These are phyloP conservation scores for Dendroctonus valens DNA, from an alignment of 1,140 invertebrate species.

Conservation along the genomic window DNA sequence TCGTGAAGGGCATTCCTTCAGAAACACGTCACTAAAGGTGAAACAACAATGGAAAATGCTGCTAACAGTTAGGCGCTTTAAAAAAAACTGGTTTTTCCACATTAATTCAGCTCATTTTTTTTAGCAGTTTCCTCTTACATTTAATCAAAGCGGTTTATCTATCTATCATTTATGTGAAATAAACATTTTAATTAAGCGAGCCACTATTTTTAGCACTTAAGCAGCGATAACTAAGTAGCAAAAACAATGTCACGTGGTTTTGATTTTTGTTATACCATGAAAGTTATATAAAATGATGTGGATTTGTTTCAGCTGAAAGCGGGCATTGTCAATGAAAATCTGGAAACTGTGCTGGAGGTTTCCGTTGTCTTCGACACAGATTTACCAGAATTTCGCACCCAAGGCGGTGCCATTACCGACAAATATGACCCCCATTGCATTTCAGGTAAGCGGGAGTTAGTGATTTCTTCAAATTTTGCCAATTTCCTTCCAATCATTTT, in stretches of 20 bases:
- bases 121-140: not conserved
- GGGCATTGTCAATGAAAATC: constrained; percentile 73
- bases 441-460: constrained; percentile 47
- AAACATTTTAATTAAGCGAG: not conserved
- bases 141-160: not conserved
- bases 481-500: not conserved
- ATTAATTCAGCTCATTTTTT: too few relatives aligned
- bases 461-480: not conserved
- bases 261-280: too few relatives aligned
- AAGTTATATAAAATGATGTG: not conserved
- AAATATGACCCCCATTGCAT: constrained; percentile 60
- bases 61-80: too few relatives aligned
- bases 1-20: too few relatives aligned
- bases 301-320: constrained; percentile 74
- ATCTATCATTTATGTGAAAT: not conserved
- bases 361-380: constrained; percentile 87
- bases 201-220: not conserved
- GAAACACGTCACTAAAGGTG: too few relatives aligned
- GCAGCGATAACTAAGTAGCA: not conserved
- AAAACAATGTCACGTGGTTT: not conserved
- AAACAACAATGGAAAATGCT: too few relatives aligned
- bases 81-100: too few relatives aligned
- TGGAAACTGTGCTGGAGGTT: constrained; percentile 74
- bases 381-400: constrained; percentile 85
- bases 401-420: constrained; percentile 73